Evolutionary conservation across 92 coral and sea anemone genomes (phyloP).

Genomic region (Montipora capitata): DNA sequence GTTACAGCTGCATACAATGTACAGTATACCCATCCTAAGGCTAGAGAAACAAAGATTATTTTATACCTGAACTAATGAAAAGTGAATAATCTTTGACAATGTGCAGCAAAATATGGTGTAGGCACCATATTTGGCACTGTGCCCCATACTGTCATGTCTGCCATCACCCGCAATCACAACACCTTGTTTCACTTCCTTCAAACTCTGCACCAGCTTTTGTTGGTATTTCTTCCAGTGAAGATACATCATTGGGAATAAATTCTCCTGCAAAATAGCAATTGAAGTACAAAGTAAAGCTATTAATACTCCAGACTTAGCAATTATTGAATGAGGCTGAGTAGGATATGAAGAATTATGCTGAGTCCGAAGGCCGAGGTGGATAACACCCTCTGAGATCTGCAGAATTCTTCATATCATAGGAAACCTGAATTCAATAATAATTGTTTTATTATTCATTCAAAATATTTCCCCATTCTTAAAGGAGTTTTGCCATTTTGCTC

Average conservation of each 20-base stretch:
- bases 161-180: constrained; percentile 9
- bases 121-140: constrained; percentile 30
- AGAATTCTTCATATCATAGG: too few species aligned
- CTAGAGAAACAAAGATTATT: neutral
- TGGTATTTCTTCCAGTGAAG: constrained; percentile 30
- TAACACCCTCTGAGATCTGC: too few species aligned
- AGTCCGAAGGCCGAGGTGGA: too few species aligned
- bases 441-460: too few species aligned
- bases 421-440: too few species aligned
- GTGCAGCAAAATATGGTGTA: constrained; percentile 18
- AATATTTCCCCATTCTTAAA: too few species aligned
- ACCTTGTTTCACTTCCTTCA: neutral
- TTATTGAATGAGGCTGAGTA: too few species aligned
- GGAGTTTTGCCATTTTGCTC: too few species aligned
- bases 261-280: neutral
- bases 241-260: constrained; percentile 12
- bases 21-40: neutral
- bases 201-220: neutral
- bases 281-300: too few species aligned
- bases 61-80: constrained; percentile 11
- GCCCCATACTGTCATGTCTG: constrained; percentile 27
- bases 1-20: neutral
- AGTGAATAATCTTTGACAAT: neutral
- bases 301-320: too few species aligned
- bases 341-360: too few species aligned